A percentile compares a stretch with the other conserved stretches of the same genome.
phyloP scores from a whole-genome alignment of 1,140 invertebrate species.

The Apocrypta bakeri region DNA sequence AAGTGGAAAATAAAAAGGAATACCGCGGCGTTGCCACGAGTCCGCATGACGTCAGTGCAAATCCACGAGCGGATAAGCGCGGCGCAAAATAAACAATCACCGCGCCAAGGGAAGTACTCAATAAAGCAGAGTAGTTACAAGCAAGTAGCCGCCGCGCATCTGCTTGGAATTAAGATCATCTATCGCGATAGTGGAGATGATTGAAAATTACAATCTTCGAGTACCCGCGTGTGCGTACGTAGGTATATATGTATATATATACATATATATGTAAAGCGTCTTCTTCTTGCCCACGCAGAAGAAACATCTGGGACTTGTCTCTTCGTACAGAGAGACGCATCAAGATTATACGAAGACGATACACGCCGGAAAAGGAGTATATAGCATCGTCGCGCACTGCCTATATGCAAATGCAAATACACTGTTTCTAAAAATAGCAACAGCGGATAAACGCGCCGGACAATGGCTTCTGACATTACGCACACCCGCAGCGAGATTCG shows the following conservation, averaged over 20 bases:
- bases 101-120: background rate
- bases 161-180: background rate
- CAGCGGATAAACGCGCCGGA: conserved; percentile 23
- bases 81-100: background rate
- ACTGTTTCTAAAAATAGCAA: conserved; percentile 47
- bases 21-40: too few relatives aligned
- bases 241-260: too few relatives aligned
- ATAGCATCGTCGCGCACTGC: background rate
- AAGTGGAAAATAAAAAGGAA: too few relatives aligned
- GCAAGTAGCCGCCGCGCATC: background rate
- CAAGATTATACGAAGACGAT: conserved; percentile 21
- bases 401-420: conserved; percentile 33
- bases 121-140: background rate
- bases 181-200: background rate
- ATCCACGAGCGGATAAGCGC: background rate
- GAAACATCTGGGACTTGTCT: too few relatives aligned
- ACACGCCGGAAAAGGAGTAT: conserved; percentile 8
- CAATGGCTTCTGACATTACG: conserved; percentile 24
- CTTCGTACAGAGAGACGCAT: background rate
- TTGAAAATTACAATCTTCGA: background rate
- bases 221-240: too few relatives aligned
- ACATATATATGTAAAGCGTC: too few relatives aligned
- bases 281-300: background rate
- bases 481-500: background rate
- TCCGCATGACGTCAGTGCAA: too few relatives aligned